phyloP scores from a whole-genome alignment of 2,888 invertebrate genomes.

The Phengaris arion region DNA sequence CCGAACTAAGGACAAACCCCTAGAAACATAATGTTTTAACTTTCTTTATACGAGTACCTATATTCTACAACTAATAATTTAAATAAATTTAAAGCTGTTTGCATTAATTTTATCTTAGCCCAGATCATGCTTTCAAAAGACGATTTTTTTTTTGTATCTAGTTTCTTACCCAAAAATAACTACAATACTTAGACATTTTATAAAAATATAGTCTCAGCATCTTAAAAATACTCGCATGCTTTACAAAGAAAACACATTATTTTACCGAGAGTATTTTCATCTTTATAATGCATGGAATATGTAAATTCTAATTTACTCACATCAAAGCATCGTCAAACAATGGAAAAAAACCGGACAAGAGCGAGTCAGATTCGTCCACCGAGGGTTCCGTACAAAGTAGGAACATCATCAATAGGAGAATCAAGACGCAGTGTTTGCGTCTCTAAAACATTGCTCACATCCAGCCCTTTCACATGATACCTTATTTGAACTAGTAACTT shows the following conservation, averaged over 20 bases:
- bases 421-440: no score
- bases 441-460: no score
- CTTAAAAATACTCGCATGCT: background rate
- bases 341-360: background rate
- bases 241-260: constrained; percentile 7
- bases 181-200: background rate
- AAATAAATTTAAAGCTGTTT: background rate
- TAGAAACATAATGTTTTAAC: no score
- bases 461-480: no score
- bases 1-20: no score
- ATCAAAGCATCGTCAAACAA: constrained; percentile 25
- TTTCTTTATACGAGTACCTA: no score
- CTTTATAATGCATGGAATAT: constrained; percentile 14
- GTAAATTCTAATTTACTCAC: constrained; percentile 27
- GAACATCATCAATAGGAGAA: no score
- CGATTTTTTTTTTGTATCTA: background rate
- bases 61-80: background rate
- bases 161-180: background rate
- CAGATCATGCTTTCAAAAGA: background rate
- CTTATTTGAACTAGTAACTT: no score
- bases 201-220: background rate
- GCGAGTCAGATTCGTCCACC: no score
- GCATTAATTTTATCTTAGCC: background rate
- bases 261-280: background rate
- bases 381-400: no score